Base-by-base conservation (phyloP, 2,797 vertebrate genomes). In the Melanogrammus aeglefinus region DNA sequence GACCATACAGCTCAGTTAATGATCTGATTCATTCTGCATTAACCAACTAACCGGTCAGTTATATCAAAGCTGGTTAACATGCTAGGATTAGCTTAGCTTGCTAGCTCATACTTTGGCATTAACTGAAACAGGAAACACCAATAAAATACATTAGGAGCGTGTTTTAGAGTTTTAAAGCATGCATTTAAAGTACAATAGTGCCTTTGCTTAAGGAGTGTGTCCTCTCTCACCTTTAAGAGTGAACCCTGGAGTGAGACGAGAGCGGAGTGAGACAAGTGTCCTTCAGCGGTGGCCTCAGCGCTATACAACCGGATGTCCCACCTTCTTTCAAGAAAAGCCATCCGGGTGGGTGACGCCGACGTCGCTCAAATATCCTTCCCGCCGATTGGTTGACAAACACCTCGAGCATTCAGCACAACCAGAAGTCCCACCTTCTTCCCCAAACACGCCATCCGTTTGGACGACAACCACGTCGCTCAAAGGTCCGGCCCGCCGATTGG, bases 251-350 rank as follows among this genome's bases (percentile, higher is more conserved):
- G 47, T 63, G 71, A 36, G 35, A 36, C 35, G 35, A 36, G 35
- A 36, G 35, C 66, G 63, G 81, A 81, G 76, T 4, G 41, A 86
- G 79, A 80, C 82, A 75, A 21, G 79, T 94, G 91, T 13, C 93
- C 94, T 94, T 94, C 92, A 94, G 82, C 74, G 84, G 86, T 91
- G 81, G 85, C 91, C 91, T 91, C 84, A 63, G 82, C 47, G 82
- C 84, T 85, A 77, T 1, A 0, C 57, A 2, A 41, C 0, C 73
- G 94, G 93, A 95, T 92, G 5, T 94, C 79, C 93, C 91, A 63
- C 93, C 92, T 41, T 41, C 29, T 41, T 69, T 27, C 0, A 0
- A 0, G 0, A 0, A 0, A 0, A 0, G 0, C 0, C 0, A 16
- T 41, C 39, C 0, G 0, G 0, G 18, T 69, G 74, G 2, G 0